Evolutionary conservation across 1,140 invertebrate genomes (phyloP), one percentile per base, ranked within the genome.

Genomic region (Acromyrmex heyeri): DNA sequence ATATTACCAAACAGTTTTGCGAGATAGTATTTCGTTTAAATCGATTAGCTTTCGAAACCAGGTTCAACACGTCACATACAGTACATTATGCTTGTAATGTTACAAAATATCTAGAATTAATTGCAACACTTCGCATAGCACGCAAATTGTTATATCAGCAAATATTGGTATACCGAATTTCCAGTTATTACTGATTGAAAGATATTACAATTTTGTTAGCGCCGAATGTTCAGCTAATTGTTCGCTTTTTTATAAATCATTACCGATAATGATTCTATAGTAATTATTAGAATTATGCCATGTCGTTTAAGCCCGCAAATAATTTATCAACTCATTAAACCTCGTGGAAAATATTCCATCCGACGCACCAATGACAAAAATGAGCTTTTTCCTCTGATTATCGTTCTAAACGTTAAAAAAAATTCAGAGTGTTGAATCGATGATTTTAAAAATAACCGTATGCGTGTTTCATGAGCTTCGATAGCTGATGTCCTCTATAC

Each of bases 61-160:
- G 64, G 16, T 38, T 34, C 48, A 48, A 70, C 64, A 70, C 16
- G 30, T 81, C 44, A 24, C 30, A 38, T n/a, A 53, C 77, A 69
- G 48, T 3, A 21, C n/a, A 55, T 70, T 70, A 69, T 57, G 64
- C 10, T n/a, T 70, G 48, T 38, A 81, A 55, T 24, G 30, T 55
- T 27, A 24, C 30, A 14, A 55, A 70, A 81, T 81, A 81, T 81
- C n/a, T 70, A 81, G 21, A 81, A 81, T 81, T 81, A 81, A 81
- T 81, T 55, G 64, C 21, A 38, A 70, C 48, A 69, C 53, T 53
- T 12, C 30, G 7, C 24, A 34, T n/a, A 62, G 38, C 16, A 38
- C 21, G 34, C 30, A 79, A 79, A 70, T 81, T 81, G 21, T 70
- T 81, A 81, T 81, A 55, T 21, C 77, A 69, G 48, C 48, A 81